A percentile compares a stretch with the other conserved stretches of the same genome.
Conservation (phyloP, 2,888 invertebrate species). For the Euzophera pinguis region DNA sequence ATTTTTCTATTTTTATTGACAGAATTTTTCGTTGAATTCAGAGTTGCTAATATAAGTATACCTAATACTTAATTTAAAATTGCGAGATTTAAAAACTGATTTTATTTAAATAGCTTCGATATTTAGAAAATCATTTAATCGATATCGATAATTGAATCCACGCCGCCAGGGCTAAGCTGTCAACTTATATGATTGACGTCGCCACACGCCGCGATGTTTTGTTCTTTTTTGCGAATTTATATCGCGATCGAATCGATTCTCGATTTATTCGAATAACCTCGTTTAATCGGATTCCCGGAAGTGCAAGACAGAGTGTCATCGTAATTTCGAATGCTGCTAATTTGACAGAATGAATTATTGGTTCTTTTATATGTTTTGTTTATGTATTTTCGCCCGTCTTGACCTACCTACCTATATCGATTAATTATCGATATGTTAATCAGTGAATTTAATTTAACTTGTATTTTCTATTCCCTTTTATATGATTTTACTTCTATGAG, state of each 20-base stretch:
- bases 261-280: conserved; percentile 48
- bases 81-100: no score
- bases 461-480: no score
- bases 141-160: conserved; percentile 3
- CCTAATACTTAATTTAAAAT: no score
- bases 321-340: conserved; percentile 6
- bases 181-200: conserved; percentile 51
- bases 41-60: no score
- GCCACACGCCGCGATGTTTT: conserved; percentile 39
- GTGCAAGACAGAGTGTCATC: conserved; percentile 4
- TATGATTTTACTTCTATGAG: no score
- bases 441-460: no score
- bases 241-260: conserved; percentile 27
- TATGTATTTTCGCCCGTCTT: not conserved
- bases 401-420: no score
- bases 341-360: conserved; percentile 1
- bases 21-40: no score
- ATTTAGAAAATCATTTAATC: conserved; percentile 15
- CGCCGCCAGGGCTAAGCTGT: conserved; percentile 20
- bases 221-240: conserved; percentile 34
- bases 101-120: not conserved
- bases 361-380: not conserved
- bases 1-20: no score
- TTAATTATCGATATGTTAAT: no score
- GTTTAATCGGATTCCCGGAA: conserved; percentile 24